Evolutionary conservation across 2,888 invertebrate species (phyloP).

Genomic region (Idaea aversata): DNA sequence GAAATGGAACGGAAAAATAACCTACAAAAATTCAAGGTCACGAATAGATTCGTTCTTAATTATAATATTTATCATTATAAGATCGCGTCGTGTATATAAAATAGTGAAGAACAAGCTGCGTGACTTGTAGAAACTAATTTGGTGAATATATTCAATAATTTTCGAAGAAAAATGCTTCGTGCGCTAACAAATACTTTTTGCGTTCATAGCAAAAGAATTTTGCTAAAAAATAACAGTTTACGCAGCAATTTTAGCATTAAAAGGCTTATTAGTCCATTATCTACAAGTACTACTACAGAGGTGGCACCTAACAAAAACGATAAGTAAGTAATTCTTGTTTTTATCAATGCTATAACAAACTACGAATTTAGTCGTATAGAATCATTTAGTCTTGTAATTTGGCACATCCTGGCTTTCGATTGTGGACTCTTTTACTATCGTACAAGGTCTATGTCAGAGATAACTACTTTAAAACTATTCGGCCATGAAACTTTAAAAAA

Average conservation of each 20-base stretch:
- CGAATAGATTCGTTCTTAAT: not conserved
- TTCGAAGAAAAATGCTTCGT: constrained; percentile 51
- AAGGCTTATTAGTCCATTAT: constrained; percentile 52
- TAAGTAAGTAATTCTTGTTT: constrained; percentile 54
- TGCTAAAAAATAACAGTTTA: constrained; percentile 47
- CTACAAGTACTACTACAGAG: constrained; percentile 46
- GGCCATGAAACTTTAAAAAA: not conserved
- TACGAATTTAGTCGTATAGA: not conserved
- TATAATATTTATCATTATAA: not conserved
- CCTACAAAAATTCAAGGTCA: constrained; percentile 15
- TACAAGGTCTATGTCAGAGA: not conserved
- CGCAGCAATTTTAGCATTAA: constrained; percentile 54
- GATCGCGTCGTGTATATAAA: constrained; percentile 13
- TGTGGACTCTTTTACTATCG: not conserved
- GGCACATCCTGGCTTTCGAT: not conserved
- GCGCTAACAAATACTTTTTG: constrained; percentile 57
- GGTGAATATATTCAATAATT: not conserved
- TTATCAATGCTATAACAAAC: not conserved
- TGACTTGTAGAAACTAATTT: not conserved
- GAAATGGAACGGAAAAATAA: constrained; percentile 16
- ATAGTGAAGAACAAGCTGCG: not conserved
- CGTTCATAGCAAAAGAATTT: constrained; percentile 41
- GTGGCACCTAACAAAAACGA: constrained; percentile 55
- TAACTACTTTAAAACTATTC: not conserved
- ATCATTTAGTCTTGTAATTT: not conserved